These are phyloP conservation scores for Ondatra zibethicus DNA, from an alignment of 2,113 vertebrate species.

Conservation along the genomic window DNA sequence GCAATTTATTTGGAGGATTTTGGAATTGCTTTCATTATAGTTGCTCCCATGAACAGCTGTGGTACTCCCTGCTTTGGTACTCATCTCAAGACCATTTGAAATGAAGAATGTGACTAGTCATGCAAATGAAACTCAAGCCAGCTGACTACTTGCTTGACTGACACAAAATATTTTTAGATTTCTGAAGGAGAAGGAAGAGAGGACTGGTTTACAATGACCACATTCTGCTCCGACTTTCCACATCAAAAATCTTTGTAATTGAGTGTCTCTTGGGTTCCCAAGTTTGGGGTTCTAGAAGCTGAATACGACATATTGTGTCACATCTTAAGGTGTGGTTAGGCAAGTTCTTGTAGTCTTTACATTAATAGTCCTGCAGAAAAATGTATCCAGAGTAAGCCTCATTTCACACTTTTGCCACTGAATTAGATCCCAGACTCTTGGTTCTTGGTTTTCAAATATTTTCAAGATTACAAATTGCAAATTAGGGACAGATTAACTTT, in stretches of 20 bases:
- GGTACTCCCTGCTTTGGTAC: not conserved
- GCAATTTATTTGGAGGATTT: slow-evolving; percentile 24
- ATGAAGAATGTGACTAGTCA: not conserved
- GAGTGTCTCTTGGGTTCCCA: not conserved
- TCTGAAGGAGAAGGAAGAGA: not conserved
- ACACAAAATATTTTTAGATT: slow-evolving; percentile 51
- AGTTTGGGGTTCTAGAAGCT: not conserved
- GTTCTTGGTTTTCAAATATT: slow-evolving; percentile 29
- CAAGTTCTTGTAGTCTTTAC: not conserved
- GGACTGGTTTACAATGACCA: not conserved
- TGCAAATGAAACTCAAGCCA: not conserved
- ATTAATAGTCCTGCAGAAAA: not conserved
- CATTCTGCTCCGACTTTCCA: not conserved
- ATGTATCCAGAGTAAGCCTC: not conserved
- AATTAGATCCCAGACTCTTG: not conserved
- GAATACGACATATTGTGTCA: not conserved
- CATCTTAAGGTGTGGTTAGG: not conserved
- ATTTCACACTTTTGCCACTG: not conserved
- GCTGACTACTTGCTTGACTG: slow-evolving; percentile 4
- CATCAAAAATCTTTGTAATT: not conserved
- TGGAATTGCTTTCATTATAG: not conserved
- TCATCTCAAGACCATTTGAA: slow-evolving; percentile 17
- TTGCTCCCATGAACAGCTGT: not conserved
- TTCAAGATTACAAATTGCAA: slow-evolving; percentile 32
- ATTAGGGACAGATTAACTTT: not conserved